Percentiles rank a stretch among this genome's conserved stretches.
Conservation (phyloP, 2,888 invertebrate genomes). For the Diaphora mendica region DNA sequence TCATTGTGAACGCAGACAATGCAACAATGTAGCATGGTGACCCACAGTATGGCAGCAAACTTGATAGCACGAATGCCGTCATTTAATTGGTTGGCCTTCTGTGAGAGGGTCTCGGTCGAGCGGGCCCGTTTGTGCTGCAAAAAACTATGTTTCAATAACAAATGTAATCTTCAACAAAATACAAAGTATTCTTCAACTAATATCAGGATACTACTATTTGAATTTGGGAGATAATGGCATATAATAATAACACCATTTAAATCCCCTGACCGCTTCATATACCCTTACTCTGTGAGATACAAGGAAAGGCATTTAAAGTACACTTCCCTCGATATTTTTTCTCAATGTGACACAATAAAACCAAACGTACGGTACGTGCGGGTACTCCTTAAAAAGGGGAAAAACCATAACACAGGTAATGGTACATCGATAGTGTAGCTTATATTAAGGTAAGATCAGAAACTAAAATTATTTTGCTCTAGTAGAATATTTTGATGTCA, state of each 20-base stretch:
- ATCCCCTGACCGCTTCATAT: not conserved
- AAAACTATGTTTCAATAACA: too few relatives aligned
- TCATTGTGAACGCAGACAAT: too few relatives aligned
- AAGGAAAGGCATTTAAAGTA: not conserved
- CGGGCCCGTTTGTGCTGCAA: too few relatives aligned
- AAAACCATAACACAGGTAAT: not conserved
- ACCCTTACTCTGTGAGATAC: not conserved
- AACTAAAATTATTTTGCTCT: not conserved
- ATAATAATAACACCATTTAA: not conserved
- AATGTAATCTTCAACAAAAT: not conserved
- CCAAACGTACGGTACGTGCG: slow-evolving; percentile 1
- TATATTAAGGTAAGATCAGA: not conserved
- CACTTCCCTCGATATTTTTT: not conserved
- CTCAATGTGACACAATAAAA: not conserved
- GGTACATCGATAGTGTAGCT: not conserved
- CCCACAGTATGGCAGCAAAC: too few relatives aligned
- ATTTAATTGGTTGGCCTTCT: too few relatives aligned
- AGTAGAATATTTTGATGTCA: too few relatives aligned
- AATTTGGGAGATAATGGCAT: not conserved
- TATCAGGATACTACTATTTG: not conserved
- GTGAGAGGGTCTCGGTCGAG: too few relatives aligned
- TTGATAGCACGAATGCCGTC: too few relatives aligned
- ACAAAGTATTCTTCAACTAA: not conserved
- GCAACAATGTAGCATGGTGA: too few relatives aligned
- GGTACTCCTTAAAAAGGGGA: not conserved